Conservation (phyloP, 2,888 invertebrate species). For the Alcis repandata region DNA sequence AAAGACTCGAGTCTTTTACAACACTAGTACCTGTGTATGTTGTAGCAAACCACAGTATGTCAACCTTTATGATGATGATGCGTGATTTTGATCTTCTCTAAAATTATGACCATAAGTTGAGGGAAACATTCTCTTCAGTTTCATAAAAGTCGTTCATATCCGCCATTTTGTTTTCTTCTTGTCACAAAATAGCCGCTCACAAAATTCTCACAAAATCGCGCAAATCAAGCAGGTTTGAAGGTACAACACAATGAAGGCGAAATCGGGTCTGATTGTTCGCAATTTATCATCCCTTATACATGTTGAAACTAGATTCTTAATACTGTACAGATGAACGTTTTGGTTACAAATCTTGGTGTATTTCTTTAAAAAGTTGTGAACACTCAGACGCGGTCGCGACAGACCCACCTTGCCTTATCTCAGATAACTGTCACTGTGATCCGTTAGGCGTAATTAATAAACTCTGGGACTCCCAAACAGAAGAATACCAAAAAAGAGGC, state of each 20-base stretch:
- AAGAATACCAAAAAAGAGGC: slow-evolving; percentile 1
- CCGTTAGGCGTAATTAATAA: slow-evolving; percentile 77
- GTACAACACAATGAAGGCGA: slow-evolving; percentile 72
- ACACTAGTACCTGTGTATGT: slow-evolving; percentile 44
- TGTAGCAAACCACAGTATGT: slow-evolving; percentile 62
- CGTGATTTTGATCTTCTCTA: slow-evolving; percentile 32
- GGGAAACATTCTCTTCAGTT: neutral
- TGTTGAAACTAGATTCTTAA: neutral
- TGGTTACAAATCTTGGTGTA: neutral
- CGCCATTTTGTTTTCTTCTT: slow-evolving; percentile 32
- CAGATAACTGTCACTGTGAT: slow-evolving; percentile 83
- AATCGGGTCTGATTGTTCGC: slow-evolving; percentile 46
- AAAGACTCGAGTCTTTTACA: no score
- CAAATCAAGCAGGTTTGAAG: slow-evolving; percentile 60
- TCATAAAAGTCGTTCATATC: neutral
- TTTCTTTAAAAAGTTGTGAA: slow-evolving; percentile 23
- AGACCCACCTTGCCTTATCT: slow-evolving; percentile 83
- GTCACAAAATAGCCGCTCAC: slow-evolving; percentile 41
- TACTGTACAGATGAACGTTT: neutral
- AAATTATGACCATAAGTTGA: neutral
- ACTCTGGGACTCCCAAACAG: slow-evolving; percentile 49
- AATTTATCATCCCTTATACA: slow-evolving; percentile 36
- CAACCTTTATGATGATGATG: slow-evolving; percentile 57
- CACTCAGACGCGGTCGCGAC: slow-evolving; percentile 52
- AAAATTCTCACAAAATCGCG: slow-evolving; percentile 38